A percentile compares a stretch with the other conserved stretches of the same genome.
These are phyloP conservation scores for Chorisops tibialis DNA, from an alignment of 2,888 invertebrate genomes.

Conservation along the genomic window DNA sequence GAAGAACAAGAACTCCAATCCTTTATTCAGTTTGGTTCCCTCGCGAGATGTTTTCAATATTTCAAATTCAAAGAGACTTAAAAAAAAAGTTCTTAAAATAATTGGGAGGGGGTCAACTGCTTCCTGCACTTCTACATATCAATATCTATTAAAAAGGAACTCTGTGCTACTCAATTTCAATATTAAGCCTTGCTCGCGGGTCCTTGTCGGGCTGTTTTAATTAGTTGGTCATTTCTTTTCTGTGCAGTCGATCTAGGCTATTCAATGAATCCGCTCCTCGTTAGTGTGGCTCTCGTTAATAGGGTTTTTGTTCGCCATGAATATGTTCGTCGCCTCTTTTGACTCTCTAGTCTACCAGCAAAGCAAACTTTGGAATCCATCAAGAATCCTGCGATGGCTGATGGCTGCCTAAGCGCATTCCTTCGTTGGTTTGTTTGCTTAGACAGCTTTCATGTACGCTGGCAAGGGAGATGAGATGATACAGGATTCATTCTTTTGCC, in stretches of 20 bases:
- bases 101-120: no score
- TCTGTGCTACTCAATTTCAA: no score
- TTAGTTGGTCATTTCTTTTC: constrained; percentile 2
- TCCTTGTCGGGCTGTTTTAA: constrained; percentile 9
- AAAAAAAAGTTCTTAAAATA: no score
- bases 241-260: not conserved
- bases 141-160: no score
- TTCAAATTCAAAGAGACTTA: no score
- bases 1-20: no score
- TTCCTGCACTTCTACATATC: no score
- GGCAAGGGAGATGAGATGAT: not conserved
- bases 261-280: not conserved
- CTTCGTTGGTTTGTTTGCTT: constrained; percentile 1
- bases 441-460: no score
- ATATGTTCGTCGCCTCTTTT: not conserved
- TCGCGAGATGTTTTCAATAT: no score
- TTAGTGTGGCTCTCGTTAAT: not conserved
- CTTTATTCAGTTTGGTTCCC: no score
- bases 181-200: no score
- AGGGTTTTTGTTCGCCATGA: not conserved
- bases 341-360: not conserved
- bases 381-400: not conserved
- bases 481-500: not conserved
- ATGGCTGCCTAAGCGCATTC: constrained; percentile 8
- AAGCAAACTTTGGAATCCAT: constrained; percentile 5